Evolutionary conservation across 2,888 invertebrate species (phyloP), one percentile per base, ranked within the genome.

Genomic region (Lasioglossum morio): DNA sequence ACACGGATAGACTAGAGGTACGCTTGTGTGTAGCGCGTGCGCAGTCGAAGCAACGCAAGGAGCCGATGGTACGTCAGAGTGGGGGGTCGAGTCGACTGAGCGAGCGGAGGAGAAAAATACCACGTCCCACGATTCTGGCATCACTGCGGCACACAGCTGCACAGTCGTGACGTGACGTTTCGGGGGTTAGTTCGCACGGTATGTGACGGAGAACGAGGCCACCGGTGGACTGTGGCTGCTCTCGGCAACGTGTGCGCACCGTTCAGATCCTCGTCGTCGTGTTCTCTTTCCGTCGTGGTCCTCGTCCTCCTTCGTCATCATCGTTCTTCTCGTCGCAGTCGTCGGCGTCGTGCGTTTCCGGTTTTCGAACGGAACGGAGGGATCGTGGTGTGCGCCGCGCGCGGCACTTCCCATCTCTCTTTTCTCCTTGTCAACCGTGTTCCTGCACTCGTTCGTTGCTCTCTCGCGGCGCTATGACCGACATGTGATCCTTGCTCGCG

Each of bases 91-190:
- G n/a, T n/a, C n/a, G n/a, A n/a, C n/a, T n/a, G n/a, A n/a, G n/a
- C n/a, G n/a, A n/a, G n/a, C n/a, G n/a, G n/a, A n/a, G n/a, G n/a
- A n/a, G n/a, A n/a, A n/a, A n/a, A n/a, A n/a, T n/a, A n/a, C n/a
- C n/a, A n/a, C n/a, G n/a, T n/a, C n/a, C n/a, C n/a, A n/a, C n/a
- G n/a, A n/a, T n/a, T n/a, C n/a, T n/a, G n/a, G n/a, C n/a, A n/a
- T n/a, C n/a, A n/a, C n/a, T n/a, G n/a, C 87, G 81, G 81, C 87
- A 89, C 86, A 86, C 89, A 83, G 85, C 86, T 82, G 87, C 91
- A 87, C 91, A 91, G 89, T 91, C 90, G 91, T 88, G 92, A 89
- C 91, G 89, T 91, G 91, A 89, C 89, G 90, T 91, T 91, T 91
- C 88, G 88, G 92, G 91, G 91, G 91, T 91, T 91, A 91, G 88